Evolutionary conservation across 2,888 invertebrate genomes (phyloP).

Genomic region (Incurvaria masculella): DNA sequence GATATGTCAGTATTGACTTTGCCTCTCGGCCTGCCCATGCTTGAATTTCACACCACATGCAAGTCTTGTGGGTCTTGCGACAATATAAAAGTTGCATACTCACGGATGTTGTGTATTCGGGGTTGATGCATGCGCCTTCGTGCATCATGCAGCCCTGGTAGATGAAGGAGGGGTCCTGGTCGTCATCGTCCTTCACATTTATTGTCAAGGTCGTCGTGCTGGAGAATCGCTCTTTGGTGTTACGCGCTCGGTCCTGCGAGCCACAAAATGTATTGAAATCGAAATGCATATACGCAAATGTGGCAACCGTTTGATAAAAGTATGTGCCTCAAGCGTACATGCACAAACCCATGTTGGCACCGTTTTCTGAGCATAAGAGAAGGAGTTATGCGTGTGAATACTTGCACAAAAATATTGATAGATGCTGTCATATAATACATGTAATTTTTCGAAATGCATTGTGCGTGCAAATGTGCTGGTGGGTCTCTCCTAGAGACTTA

Average conservation of each 20-base stretch:
- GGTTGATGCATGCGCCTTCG: constrained; percentile 83
- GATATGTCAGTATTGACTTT: neutral
- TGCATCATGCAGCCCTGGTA: constrained; percentile 81
- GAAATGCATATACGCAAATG: too few relatives aligned
- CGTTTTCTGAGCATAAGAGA: too few relatives aligned
- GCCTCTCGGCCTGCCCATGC: neutral
- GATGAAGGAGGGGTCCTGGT: constrained; percentile 87
- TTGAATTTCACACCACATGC: neutral
- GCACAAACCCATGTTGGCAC: too few relatives aligned
- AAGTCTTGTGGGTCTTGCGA: neutral
- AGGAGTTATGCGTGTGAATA: too few relatives aligned
- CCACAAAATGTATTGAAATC: constrained; percentile 1
- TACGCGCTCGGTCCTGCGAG: constrained; percentile 79
- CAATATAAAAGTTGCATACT: constrained; percentile 33
- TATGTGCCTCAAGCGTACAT: too few relatives aligned
- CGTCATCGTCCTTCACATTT: constrained; percentile 84
- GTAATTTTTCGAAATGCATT: too few relatives aligned
- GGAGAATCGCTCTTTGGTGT: constrained; percentile 70
- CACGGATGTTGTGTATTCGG: constrained; percentile 80
- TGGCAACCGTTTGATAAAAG: too few relatives aligned
- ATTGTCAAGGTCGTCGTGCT: constrained; percentile 84
- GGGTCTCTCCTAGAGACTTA: too few relatives aligned
- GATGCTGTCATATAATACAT: too few relatives aligned
- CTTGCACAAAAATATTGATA: too few relatives aligned
- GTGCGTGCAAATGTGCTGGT: too few relatives aligned